phyloP scores from a whole-genome alignment of 2,888 invertebrate species.

The Eucera pruinosa region DNA sequence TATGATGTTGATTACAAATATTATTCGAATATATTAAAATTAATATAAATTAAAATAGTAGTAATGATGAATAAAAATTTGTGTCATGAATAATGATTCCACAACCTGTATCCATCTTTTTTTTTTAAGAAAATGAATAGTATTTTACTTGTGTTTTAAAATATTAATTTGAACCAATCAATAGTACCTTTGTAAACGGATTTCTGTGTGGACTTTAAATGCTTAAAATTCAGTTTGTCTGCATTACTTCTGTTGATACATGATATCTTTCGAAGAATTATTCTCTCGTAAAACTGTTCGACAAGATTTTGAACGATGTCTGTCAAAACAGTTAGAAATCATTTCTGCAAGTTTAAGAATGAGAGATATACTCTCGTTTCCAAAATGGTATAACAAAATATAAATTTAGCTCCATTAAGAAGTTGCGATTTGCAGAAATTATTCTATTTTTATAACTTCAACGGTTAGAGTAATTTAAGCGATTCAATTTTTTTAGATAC shows the following conservation, averaged over 20 bases:
- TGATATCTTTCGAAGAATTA: neutral
- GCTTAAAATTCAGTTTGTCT: neutral
- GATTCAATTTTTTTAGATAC: too few species aligned
- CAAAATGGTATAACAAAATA: too few species aligned
- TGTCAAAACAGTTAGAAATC: conserved; percentile 20
- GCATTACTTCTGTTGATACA: neutral
- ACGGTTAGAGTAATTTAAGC: too few species aligned
- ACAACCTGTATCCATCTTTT: too few species aligned
- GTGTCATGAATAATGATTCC: too few species aligned
- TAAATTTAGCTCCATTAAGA: neutral
- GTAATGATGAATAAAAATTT: too few species aligned
- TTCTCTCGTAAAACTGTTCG: conserved; percentile 14
- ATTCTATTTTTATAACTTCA: too few species aligned
- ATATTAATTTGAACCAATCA: neutral
- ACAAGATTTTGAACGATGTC: conserved; percentile 3
- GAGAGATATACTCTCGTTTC: too few species aligned
- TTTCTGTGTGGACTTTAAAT: neutral
- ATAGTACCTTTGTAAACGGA: neutral
- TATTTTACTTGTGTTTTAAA: neutral
- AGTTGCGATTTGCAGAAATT: neutral
- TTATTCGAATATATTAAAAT: too few species aligned
- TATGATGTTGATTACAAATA: too few species aligned
- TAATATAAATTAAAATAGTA: too few species aligned
- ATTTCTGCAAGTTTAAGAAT: conserved; percentile 4
- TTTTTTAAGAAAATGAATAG: neutral